phyloP scores from a whole-genome alignment of 2,797 vertebrate species.

The Sebastes ruberrimus region DNA sequence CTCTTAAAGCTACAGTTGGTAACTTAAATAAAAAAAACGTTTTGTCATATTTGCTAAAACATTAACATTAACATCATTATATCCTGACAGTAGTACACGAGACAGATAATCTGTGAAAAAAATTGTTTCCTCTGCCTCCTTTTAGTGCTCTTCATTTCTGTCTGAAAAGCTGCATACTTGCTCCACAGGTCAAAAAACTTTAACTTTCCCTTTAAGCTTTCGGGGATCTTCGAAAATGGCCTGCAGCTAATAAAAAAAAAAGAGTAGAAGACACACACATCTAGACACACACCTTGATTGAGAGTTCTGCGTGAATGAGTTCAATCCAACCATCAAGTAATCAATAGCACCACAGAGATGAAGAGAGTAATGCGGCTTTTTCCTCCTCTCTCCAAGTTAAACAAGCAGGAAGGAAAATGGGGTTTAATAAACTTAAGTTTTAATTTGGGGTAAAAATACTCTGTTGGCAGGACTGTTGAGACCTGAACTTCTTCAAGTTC shows the following conservation, averaged over 20 bases:
- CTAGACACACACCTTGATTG: constrained; percentile 37
- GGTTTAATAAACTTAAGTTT: constrained; percentile 20
- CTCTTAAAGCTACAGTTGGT: not conserved
- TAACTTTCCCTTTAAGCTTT: not conserved
- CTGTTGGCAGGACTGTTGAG: not conserved
- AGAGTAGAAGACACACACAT: constrained; percentile 4
- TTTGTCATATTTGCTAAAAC: no score
- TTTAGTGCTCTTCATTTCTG: not conserved
- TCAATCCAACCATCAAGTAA: constrained; percentile 67
- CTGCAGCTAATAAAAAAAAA: not conserved
- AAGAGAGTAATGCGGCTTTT: not conserved
- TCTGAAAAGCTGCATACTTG: not conserved
- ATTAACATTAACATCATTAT: no score
- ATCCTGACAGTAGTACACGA: no score
- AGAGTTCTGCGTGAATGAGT: constrained; percentile 45
- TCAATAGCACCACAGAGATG: constrained; percentile 33
- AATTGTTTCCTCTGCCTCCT: no score
- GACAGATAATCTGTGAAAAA: no score
- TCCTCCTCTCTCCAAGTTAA: not conserved
- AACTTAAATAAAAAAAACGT: no score
- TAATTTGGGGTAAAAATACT: not conserved
- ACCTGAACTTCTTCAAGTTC: not conserved
- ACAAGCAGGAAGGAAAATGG: not conserved
- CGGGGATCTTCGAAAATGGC: not conserved
- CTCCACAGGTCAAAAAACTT: no score